phyloP scores from a whole-genome alignment of 1,140 invertebrate species.

The Aradophagus sp. region DNA sequence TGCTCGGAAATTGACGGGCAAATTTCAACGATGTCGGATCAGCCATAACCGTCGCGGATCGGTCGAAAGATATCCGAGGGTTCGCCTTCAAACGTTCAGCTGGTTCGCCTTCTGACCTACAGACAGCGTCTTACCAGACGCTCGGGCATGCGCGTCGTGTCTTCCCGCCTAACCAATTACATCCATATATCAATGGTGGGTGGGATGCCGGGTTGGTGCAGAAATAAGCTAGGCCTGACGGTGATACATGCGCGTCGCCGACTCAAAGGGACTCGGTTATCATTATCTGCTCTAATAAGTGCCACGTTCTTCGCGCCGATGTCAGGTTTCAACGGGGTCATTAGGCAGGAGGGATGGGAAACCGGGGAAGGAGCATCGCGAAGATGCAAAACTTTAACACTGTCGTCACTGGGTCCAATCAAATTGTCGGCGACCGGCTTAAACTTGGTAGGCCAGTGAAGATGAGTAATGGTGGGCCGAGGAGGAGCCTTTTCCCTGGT shows the following conservation, averaged over 20 bases:
- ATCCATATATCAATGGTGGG: conserved; percentile 64
- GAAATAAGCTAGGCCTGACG: conserved; percentile 71
- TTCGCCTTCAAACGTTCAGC: conserved; percentile 20
- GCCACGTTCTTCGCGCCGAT: conserved; percentile 58
- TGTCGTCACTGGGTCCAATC: too few relatives aligned
- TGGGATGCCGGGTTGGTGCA: conserved; percentile 53
- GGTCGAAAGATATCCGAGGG: conserved; percentile 22
- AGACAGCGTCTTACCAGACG: background rate
- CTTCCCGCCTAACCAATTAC: conserved; percentile 71
- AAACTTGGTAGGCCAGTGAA: too few relatives aligned
- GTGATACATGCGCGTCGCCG: conserved; percentile 64
- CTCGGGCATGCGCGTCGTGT: too few relatives aligned
- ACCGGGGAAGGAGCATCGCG: too few relatives aligned
- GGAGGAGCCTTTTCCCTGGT: too few relatives aligned
- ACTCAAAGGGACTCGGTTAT: conserved; percentile 61
- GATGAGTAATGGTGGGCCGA: too few relatives aligned
- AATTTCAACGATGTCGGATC: background rate
- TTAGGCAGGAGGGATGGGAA: conserved; percentile 4
- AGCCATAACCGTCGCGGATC: background rate
- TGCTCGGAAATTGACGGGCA: conserved; percentile 23
- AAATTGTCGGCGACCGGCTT: too few relatives aligned
- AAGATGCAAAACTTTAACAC: too few relatives aligned
- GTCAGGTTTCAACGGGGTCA: conserved; percentile 11
- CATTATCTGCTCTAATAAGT: conserved; percentile 72
- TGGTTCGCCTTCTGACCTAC: conserved; percentile 31